phyloP scores from a whole-genome alignment of 2,797 vertebrate genomes.

The Phrynocephalus vlangalii region DNA sequence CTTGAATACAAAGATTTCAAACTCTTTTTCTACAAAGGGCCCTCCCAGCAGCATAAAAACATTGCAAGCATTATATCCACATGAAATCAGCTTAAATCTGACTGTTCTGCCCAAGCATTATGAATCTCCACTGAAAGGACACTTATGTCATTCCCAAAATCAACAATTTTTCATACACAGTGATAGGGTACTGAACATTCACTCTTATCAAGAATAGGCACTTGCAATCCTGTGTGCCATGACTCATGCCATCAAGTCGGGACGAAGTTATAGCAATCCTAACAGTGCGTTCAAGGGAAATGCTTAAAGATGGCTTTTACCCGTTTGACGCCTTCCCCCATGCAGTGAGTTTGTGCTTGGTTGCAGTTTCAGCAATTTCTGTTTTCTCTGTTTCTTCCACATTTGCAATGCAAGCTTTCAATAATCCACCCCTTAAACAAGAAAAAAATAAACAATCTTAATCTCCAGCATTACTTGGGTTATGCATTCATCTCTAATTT shows the following conservation, averaged over 20 bases:
- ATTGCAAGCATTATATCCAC: background rate
- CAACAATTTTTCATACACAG: rapidly evolving
- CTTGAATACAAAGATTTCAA: conserved; percentile 23
- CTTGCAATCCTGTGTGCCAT: no score
- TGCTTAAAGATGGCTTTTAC: no score
- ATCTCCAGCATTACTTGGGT: background rate
- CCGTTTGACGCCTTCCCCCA: no score
- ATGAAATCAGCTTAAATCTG: conserved; percentile 24
- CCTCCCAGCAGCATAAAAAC: conserved; percentile 28
- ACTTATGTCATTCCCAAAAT: background rate
- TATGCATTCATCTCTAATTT: conserved; percentile 36
- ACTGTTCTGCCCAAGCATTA: background rate
- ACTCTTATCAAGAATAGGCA: background rate
- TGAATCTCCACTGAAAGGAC: background rate
- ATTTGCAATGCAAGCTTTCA: background rate
- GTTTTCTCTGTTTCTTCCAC: background rate
- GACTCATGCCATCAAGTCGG: no score
- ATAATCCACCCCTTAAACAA: background rate
- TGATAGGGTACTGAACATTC: background rate
- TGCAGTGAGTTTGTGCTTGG: no score
- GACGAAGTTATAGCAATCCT: no score
- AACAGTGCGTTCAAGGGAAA: no score
- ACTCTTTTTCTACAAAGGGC: conserved; percentile 18
- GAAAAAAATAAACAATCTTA: background rate
- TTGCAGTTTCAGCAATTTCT: background rate